Evolutionary conservation across 1,140 invertebrate species (phyloP).

Genomic region (Eciton burchellii): DNA sequence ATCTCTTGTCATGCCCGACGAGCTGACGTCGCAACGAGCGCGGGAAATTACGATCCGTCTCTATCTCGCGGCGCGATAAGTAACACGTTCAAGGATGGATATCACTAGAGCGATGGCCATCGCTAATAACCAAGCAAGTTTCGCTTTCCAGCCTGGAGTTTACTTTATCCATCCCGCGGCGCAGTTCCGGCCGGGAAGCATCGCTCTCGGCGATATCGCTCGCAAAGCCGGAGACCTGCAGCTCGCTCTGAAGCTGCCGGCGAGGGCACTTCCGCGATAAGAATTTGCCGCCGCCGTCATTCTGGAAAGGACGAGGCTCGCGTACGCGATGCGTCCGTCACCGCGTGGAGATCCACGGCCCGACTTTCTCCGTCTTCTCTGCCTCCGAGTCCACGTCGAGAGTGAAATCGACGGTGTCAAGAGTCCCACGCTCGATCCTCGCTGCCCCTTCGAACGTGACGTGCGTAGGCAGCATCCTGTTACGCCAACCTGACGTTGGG

Average conservation of each 20-base stretch:
- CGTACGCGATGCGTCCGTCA: constrained; percentile 53
- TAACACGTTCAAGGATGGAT: constrained; percentile 40
- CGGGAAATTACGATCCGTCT: constrained; percentile 42
- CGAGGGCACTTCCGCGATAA: constrained; percentile 63
- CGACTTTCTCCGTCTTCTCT: constrained; percentile 46
- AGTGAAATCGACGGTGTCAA: constrained; percentile 40
- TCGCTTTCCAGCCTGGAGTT: constrained; percentile 59
- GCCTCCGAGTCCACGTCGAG: constrained; percentile 20
- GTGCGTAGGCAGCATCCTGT: constrained; percentile 52
- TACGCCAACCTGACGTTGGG: constrained; percentile 12
- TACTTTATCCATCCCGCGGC: constrained; percentile 58
- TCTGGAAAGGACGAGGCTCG: constrained; percentile 39
- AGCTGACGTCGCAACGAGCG: constrained; percentile 20
- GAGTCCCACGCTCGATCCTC: neutral
- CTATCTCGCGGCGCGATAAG: constrained; percentile 23
- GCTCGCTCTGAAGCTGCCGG: constrained; percentile 48
- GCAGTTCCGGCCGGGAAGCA: constrained; percentile 22
- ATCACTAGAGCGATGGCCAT: constrained; percentile 49
- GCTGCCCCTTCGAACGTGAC: constrained; percentile 15
- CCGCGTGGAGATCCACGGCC: constrained; percentile 49
- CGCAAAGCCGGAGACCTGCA: constrained; percentile 54
- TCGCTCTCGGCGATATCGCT: constrained; percentile 55
- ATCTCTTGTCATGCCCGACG: no score
- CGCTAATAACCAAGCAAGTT: constrained; percentile 58
- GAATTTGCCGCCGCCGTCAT: constrained; percentile 39